Evolutionary conservation across 1,140 invertebrate genomes (phyloP).

Genomic region (Atopsyche davidsoni): DNA sequence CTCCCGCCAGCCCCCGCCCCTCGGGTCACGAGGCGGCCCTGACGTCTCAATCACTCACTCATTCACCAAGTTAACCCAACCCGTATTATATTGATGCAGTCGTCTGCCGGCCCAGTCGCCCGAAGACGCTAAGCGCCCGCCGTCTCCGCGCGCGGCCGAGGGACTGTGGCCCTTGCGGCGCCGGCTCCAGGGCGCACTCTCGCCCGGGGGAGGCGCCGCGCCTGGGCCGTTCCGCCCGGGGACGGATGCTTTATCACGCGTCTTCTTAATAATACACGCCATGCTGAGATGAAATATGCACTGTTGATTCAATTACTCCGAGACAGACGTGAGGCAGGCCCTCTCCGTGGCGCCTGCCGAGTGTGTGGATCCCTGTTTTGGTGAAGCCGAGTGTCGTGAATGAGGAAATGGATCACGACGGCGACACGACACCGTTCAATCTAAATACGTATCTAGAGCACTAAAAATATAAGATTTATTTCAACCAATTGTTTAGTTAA

Average conservation of each 20-base stretch:
- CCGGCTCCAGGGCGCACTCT: conserved; percentile 5
- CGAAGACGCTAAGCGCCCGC: conserved; percentile 13
- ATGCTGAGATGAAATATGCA: conserved; percentile 30
- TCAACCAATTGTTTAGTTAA: too few species aligned
- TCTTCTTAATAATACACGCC: conserved; percentile 30
- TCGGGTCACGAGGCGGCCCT: conserved; percentile 28
- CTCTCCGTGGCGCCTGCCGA: conserved; percentile 17
- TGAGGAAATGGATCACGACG: too few species aligned
- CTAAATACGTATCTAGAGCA: too few species aligned
- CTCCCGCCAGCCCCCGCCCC: not conserved
- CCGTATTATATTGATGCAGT: conserved; percentile 32
- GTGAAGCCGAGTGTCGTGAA: too few species aligned
- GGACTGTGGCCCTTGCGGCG: too few species aligned
- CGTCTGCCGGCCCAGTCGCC: conserved; percentile 12
- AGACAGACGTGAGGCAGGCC: conserved; percentile 24
- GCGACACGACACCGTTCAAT: too few species aligned
- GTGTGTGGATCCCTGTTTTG: conserved; percentile 11
- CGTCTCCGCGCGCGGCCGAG: conserved; percentile 1
- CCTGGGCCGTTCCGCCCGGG: not conserved
- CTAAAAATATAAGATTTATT: too few species aligned
- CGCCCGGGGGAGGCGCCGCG: conserved; percentile 8
- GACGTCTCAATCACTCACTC: conserved; percentile 31
- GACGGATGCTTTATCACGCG: conserved; percentile 25
- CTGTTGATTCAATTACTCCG: conserved; percentile 30
- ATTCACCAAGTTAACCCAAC: conserved; percentile 31